These are phyloP conservation scores for Drosophila seguyi DNA, from an alignment of 1,140 invertebrate species.

Conservation along the genomic window DNA sequence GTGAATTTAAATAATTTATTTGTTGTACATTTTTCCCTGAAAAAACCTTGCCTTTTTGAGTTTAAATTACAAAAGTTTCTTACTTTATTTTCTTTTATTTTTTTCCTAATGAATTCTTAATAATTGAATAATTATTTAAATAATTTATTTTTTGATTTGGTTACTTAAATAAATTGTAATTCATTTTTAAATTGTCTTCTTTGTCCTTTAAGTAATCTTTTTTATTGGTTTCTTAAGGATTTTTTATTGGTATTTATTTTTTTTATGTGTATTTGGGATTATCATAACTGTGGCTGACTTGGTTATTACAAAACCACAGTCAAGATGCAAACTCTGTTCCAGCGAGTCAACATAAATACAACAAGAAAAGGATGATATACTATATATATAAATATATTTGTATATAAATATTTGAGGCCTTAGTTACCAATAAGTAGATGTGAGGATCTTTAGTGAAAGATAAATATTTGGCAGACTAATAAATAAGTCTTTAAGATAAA, in stretches of 20 bases:
- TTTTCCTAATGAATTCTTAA: no score
- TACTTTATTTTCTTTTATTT: no score
- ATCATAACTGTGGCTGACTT: constrained; percentile 30
- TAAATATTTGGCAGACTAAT: background rate
- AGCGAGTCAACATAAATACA: background rate
- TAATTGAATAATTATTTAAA: no score
- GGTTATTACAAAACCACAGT: constrained; percentile 19
- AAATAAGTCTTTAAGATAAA: background rate
- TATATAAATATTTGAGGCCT: background rate
- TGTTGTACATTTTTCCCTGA: no score
- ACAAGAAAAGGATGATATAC: background rate
- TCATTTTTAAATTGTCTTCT: background rate
- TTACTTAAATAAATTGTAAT: no score
- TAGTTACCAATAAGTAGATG: background rate
- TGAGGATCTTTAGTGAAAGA: background rate
- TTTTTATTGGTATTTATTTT: background rate
- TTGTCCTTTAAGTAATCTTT: background rate
- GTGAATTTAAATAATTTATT: no score
- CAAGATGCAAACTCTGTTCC: constrained; percentile 32
- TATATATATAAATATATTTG: background rate
- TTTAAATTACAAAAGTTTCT: no score
- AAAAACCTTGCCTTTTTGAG: no score
- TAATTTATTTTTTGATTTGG: background rate
- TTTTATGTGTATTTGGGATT: constrained; percentile 8
- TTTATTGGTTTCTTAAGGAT: background rate